Conservation (phyloP, 1,140 invertebrate genomes). For the Oryctes rhinoceros region DNA sequence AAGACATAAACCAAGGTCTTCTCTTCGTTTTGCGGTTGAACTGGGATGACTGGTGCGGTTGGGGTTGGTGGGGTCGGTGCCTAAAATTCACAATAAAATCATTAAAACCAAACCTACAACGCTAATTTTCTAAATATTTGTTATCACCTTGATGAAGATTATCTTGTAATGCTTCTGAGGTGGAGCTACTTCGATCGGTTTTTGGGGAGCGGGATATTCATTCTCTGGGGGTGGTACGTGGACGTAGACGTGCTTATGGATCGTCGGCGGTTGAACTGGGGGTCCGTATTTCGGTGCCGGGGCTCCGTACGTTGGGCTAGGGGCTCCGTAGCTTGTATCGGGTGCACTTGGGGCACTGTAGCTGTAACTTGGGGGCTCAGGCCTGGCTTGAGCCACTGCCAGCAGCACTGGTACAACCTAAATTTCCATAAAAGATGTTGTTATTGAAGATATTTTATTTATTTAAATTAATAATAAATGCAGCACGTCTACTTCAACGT, state of each 20-base stretch:
- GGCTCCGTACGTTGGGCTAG: slow-evolving; percentile 74
- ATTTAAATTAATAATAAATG: too few relatives aligned
- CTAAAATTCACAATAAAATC: slow-evolving; percentile 42
- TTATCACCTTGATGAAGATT: slow-evolving; percentile 78
- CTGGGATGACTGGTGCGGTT: slow-evolving; percentile 76
- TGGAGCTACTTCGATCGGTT: slow-evolving; percentile 70
- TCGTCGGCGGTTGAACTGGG: slow-evolving; percentile 60
- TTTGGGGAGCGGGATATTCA: slow-evolving; percentile 72
- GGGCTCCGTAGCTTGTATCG: slow-evolving; percentile 63
- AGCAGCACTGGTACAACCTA: slow-evolving; percentile 22
- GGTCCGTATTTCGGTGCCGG: slow-evolving; percentile 63
- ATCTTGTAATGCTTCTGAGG: slow-evolving; percentile 91
- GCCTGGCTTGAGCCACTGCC: slow-evolving; percentile 34
- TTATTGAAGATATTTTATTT: too few relatives aligned
- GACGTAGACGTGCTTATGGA: slow-evolving; percentile 87
- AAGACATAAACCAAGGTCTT: slow-evolving; percentile 87
- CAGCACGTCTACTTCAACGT: too few relatives aligned
- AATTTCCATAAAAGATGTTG: background rate
- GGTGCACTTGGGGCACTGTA: slow-evolving; percentile 48
- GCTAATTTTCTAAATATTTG: background rate
- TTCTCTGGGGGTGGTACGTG: slow-evolving; percentile 86
- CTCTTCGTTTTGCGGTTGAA: slow-evolving; percentile 82
- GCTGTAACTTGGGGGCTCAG: slow-evolving; percentile 45
- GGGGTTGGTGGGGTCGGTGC: slow-evolving; percentile 82
- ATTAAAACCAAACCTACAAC: background rate